Base-by-base conservation (phyloP, 30 jellyfish, hydroid and myxozoan species). In the Aurelia sp. region DNA sequence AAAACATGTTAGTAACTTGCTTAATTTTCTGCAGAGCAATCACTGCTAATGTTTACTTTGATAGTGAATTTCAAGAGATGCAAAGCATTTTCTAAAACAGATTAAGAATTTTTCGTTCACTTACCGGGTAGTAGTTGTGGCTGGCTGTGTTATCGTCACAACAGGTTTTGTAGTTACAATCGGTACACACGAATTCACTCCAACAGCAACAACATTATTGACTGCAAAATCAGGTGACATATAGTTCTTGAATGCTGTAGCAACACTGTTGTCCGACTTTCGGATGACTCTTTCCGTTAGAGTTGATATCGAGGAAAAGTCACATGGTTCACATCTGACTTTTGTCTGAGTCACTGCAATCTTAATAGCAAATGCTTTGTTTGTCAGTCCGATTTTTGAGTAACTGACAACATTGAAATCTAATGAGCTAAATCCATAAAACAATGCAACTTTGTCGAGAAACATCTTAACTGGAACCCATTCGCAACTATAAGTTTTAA, bases 311-410 rank as follows among this genome's bases (percentile, higher is more conserved):
- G 60, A 24, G 9, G 31, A 63, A 24, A 31, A 63, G 58, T 79
- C 68, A 52, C 89, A 79, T 8, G 89, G 89, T 15, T 63, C 59
- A 35, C 89, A 79, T 30, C 74, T n/a, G 58, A 79, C 60, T 21
- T 33, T 40, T 15, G 24, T 64, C 7, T 27, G 31, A 5, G 80
- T 11, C 52, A 79, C 52, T 17, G 72, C 44, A 24, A 79, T 12
- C 80, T 5, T 47, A 15, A 63, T 48, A 4, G 65, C 20, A 63
- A 79, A 63, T 78, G 13, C 10, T 20, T 15, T 53, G 21, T 63
- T 65, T 24, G 72, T 57, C 35, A 2, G 50, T 4, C 72, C 80
- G 5, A 50, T 22, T 19, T 63, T 62, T 0, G 89, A 79, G 19
- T 33, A 79, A 41, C 31, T 55, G 60, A 63, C 5, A 35, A 79